Conservation (phyloP, 2,797 vertebrate species). For the Acrossocheilus fasciatus region DNA sequence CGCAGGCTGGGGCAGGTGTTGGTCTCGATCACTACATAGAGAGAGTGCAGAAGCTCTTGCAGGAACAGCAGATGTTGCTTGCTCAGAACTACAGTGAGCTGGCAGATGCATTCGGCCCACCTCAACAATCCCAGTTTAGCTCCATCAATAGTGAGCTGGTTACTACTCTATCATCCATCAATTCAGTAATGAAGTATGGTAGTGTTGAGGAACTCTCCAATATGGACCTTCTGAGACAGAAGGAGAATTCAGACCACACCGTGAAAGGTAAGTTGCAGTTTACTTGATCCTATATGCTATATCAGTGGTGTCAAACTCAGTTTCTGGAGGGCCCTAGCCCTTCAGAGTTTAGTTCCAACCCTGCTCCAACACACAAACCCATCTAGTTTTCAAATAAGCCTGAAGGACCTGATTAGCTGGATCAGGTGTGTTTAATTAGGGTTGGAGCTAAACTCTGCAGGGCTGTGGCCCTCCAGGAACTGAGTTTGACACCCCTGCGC, state of each 20-base stretch:
- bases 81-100: constrained; percentile 96
- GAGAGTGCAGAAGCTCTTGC: constrained; percentile 91
- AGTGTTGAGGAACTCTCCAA: constrained; percentile 83
- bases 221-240: constrained; percentile 71
- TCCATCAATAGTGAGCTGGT: constrained; percentile 95
- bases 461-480: no score
- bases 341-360: no score
- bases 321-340: no score
- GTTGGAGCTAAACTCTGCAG: no score
- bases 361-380: no score
- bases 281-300: not conserved
- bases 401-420: no score
- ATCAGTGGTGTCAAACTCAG: no score
- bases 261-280: constrained; percentile 71
- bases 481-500: no score
- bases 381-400: no score
- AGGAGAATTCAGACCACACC: constrained; percentile 56
- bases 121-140: constrained; percentile 92
- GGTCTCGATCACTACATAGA: constrained; percentile 96
- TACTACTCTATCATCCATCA: constrained; percentile 93
- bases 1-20: constrained; percentile 65
- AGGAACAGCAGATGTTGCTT: constrained; percentile 94
- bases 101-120: constrained; percentile 94
- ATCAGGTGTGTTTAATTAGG: no score
- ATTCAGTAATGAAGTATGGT: constrained; percentile 90